These are phyloP conservation scores for Coreius guichenoti DNA, from an alignment of 2,797 vertebrate species.

Conservation along the genomic window DNA sequence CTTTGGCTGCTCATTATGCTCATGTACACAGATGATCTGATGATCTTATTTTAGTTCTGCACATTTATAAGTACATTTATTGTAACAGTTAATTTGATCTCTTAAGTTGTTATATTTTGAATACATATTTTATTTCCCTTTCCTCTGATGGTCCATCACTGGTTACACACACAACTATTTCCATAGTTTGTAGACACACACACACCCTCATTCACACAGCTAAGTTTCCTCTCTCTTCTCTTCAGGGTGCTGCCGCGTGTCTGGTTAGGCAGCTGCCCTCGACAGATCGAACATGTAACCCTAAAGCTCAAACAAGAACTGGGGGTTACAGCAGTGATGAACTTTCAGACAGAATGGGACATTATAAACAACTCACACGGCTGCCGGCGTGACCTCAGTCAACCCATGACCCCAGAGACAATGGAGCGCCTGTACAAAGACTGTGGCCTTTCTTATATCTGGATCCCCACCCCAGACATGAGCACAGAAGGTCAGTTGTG, in stretches of 20 bases:
- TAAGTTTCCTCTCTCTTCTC: background rate
- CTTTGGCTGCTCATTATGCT: background rate
- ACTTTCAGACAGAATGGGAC: slow-evolving; percentile 96
- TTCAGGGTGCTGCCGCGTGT: slow-evolving; percentile 89
- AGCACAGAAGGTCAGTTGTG: slow-evolving; percentile 90
- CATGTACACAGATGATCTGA: background rate
- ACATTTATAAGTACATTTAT: background rate
- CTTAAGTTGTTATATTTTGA: background rate
- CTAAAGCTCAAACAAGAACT: slow-evolving; percentile 93
- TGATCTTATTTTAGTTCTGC: background rate
- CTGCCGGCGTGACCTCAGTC: slow-evolving; percentile 84
- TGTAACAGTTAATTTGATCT: background rate
- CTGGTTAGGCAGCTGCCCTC: slow-evolving; percentile 96
- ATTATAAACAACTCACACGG: slow-evolving; percentile 90
- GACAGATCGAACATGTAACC: slow-evolving; percentile 90
- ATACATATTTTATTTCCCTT: background rate
- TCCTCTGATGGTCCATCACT: background rate
- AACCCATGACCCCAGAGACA: slow-evolving; percentile 87
- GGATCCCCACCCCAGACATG: slow-evolving; percentile 97
- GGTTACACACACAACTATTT: background rate
- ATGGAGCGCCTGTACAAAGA: slow-evolving; percentile 91
- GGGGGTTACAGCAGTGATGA: slow-evolving; percentile 93
- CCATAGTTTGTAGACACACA: background rate
- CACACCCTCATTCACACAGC: background rate
- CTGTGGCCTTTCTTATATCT: slow-evolving; percentile 88